Percentiles rank a stretch among this genome's conserved stretches.
Evolutionary conservation across 2,113 vertebrate genomes (phyloP).

Genomic region (Abramis brama): DNA sequence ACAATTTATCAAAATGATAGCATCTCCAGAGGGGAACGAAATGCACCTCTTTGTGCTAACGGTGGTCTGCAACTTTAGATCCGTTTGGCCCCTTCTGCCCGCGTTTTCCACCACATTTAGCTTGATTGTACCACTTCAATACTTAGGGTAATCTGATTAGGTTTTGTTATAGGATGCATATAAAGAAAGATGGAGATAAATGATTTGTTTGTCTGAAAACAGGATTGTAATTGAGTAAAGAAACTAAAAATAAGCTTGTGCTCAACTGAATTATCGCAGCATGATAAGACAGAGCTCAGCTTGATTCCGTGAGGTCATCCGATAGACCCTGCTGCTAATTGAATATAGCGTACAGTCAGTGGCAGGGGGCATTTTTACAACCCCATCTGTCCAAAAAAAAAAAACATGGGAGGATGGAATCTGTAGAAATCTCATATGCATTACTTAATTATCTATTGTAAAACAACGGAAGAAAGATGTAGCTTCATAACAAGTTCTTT

Average conservation of each 20-base stretch:
- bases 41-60: not conserved
- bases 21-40: conserved; percentile 29
- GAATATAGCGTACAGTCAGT: not conserved
- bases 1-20: conserved; percentile 49
- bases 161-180: not conserved
- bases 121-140: not conserved
- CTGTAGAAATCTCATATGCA: not conserved
- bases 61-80: conserved; percentile 6
- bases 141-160: not conserved
- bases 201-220: conserved; percentile 31
- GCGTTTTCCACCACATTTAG: conserved; percentile 15
- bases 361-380: conserved; percentile 4
- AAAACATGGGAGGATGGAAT: not conserved
- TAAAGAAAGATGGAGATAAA: conserved; percentile 3
- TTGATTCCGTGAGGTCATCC: not conserved
- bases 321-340: conserved; percentile 1
- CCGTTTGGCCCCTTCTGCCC: not conserved
- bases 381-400: conserved; percentile 8
- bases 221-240: conserved; percentile 16
- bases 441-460: too few species aligned
- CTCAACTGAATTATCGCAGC: conserved; percentile 23
- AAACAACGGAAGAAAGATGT: too few species aligned
- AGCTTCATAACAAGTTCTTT: too few species aligned
- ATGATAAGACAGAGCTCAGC: not conserved
- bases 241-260: conserved; percentile 15